Evolutionary conservation across 2,797 vertebrate species (phyloP).

Genomic region (Peromyscus aztecus): DNA sequence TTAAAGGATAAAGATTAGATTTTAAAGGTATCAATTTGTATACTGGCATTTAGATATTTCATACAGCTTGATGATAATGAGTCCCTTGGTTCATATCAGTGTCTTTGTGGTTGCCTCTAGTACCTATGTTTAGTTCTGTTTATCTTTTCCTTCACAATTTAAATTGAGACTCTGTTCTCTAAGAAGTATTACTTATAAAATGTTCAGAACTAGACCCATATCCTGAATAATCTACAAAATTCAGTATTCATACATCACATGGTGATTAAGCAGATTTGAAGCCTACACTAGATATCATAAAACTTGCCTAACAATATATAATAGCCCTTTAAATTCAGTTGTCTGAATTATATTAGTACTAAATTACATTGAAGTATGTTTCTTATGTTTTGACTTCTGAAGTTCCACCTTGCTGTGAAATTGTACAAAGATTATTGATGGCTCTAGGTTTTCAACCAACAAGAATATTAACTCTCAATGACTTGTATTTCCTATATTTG

Average conservation of each 20-base stretch:
- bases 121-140: constrained; percentile 1
- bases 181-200: background rate
- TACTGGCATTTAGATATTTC: background rate
- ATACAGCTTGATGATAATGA: background rate
- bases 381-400: background rate
- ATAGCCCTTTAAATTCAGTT: background rate
- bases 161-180: background rate
- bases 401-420: background rate
- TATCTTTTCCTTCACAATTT: constrained; percentile 58
- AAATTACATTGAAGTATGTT: background rate
- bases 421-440: constrained; percentile 45
- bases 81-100: background rate
- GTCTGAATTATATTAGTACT: background rate
- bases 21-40: background rate
- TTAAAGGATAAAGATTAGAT: constrained; percentile 6
- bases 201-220: background rate
- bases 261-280: constrained; percentile 40
- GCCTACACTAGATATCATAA: constrained; percentile 1
- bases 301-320: background rate
- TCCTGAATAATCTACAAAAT: constrained; percentile 41
- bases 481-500: background rate
- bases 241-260: background rate
- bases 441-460: background rate
- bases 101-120: background rate
- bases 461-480: constrained; percentile 20